Base-by-base conservation (phyloP, 2,888 invertebrate species). In the Drosophila koepferae region DNA sequence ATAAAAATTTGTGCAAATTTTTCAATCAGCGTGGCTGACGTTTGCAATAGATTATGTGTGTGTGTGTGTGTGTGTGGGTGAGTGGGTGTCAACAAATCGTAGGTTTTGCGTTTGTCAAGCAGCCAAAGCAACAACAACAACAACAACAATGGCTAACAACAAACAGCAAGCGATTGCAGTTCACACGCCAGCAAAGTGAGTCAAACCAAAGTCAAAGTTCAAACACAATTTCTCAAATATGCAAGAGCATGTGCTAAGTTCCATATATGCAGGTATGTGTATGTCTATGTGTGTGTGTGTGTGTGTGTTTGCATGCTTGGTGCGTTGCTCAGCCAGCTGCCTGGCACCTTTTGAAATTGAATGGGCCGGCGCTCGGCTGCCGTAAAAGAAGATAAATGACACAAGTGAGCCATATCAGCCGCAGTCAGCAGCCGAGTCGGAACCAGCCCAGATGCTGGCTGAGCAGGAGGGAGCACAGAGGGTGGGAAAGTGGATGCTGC, bases 171-270 rank as follows among this genome's bases (percentile, higher is more conserved):
- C 66, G 64, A 86, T 72, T 82, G 81, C 77, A 83, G 78, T 81
- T 83, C 81, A 72, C 84, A 86, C 70, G 77, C 77, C 72, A 62
- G 70, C 79, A 82, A 73, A 82, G 66, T 63, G 74, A 77, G 83
- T 80, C 77, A 79, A 90, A 77, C 89, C 84, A 89, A 86, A 86
- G 90, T 72, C 86, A 88, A 89, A 90, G 85, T 89, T 90, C 89
- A 86, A 86, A 86, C 90, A 88, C 89, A 90, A 86, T 86, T 88
- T 82, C 86, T 86, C 86, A 86, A 90, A 88, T 80, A 86, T 88
- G 83, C 89, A 75, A 54, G 74, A 72, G 72, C 73, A 77, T 72
- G 74, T 81, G 72, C 88, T 72, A 41, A 66, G 54, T 46, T 49
- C 40, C 54, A 23, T 28, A 55, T 61, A 55, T 61, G 46, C 43